Evolutionary conservation across 2,113 vertebrate genomes (phyloP).

Genomic region (Burhinus bistriatus): DNA sequence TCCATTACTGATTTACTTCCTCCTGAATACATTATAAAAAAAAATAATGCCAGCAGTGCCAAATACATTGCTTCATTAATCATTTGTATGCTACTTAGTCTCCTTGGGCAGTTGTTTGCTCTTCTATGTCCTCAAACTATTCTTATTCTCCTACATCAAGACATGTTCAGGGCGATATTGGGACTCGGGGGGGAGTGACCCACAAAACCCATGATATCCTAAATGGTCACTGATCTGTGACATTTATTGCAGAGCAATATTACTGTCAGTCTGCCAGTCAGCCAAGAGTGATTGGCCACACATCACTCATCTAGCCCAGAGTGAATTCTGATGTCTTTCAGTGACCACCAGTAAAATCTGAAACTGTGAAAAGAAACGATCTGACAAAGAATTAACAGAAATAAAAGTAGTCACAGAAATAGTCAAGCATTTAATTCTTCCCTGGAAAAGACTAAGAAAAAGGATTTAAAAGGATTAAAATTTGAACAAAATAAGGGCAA

Average conservation of each 20-base stretch:
- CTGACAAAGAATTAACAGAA: not conserved
- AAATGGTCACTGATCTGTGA: not conserved
- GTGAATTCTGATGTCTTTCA: not conserved
- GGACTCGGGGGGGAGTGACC: not conserved
- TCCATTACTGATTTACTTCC: not conserved
- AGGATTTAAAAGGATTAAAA: slow-evolving; percentile 13
- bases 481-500: not conserved
- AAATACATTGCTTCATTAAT: not conserved
- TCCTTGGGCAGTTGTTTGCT: not conserved
- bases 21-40: slow-evolving; percentile 8
- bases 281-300: not conserved
- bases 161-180: not conserved
- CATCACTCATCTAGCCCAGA: not conserved
- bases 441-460: not conserved
- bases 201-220: not conserved
- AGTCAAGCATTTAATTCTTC: not conserved
- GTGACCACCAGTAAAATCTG: not conserved
- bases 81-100: not conserved
- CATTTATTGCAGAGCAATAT: not conserved
- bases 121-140: not conserved
- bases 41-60: not conserved
- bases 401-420: not conserved
- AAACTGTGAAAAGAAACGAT: not conserved
- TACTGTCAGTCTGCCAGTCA: not conserved
- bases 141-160: not conserved